Evolutionary conservation across 2,888 invertebrate genomes (phyloP).

Genomic region (Cephus sareptanus): DNA sequence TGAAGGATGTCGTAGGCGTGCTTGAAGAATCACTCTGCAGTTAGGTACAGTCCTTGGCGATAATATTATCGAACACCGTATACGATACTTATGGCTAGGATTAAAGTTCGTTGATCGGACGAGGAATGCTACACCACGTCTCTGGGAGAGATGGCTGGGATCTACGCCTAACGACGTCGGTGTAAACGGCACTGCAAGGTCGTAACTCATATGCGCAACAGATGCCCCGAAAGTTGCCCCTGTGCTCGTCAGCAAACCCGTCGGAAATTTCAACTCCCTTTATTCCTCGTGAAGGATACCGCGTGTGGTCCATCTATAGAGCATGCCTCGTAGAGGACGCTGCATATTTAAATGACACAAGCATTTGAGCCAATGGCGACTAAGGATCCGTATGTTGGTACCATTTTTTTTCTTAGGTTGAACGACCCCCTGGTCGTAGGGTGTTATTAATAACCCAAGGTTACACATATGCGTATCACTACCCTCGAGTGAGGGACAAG

Average conservation of each 20-base stretch:
- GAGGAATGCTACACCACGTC: neutral
- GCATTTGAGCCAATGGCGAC: neutral
- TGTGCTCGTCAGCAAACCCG: slow-evolving; percentile 8
- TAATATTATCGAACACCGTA: neutral
- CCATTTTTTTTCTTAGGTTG: neutral
- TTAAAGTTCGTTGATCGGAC: neutral
- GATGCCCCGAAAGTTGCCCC: slow-evolving; percentile 39
- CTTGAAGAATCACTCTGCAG: neutral
- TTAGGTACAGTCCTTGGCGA: neutral
- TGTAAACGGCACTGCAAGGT: slow-evolving; percentile 33
- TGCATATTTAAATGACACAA: neutral
- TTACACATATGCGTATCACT: neutral
- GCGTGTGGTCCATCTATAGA: neutral
- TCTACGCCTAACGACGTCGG: slow-evolving; percentile 19
- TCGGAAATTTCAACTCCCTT: slow-evolving; percentile 31
- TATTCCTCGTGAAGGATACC: neutral
- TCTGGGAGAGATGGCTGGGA: neutral
- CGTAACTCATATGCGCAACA: slow-evolving; percentile 53
- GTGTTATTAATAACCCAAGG: neutral
- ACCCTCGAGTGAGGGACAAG: neutral
- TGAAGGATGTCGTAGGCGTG: neutral
- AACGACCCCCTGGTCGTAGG: neutral
- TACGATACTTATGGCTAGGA: neutral
- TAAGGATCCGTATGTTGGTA: neutral
- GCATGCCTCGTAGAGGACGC: neutral